Percentiles rank a stretch among this genome's conserved stretches.
These are phyloP conservation scores for Lasioglossum villosulum DNA, from an alignment of 2,888 invertebrate genomes.

Conservation along the genomic window DNA sequence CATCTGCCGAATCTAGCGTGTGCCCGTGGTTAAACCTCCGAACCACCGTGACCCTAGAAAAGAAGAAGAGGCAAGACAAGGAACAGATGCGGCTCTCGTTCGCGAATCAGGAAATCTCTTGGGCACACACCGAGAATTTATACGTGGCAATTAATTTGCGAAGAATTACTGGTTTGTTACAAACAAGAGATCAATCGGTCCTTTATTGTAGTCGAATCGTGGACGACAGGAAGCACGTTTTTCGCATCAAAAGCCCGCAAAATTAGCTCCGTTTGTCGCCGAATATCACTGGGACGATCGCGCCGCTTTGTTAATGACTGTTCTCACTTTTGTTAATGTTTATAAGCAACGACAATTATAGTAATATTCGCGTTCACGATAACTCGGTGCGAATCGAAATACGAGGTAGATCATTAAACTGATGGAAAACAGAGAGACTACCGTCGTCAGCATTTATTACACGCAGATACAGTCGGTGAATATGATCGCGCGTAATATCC, in stretches of 20 bases:
- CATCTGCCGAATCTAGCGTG: constrained; percentile 65
- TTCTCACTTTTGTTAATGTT: background rate
- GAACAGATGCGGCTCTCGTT: constrained; percentile 5
- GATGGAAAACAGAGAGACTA: background rate
- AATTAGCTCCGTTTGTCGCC: background rate
- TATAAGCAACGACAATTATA: background rate
- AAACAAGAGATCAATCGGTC: background rate
- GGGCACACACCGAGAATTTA: constrained; percentile 34
- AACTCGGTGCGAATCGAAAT: background rate
- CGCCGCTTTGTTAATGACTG: background rate
- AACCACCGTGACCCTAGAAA: constrained; percentile 23
- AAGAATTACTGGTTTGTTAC: background rate
- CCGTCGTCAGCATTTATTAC: constrained; percentile 1
- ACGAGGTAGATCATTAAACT: background rate
- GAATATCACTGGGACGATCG: background rate
- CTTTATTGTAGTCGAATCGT: background rate
- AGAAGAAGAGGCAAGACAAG: background rate
- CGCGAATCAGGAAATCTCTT: constrained; percentile 56
- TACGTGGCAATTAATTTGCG: background rate
- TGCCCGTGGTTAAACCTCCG: constrained; percentile 46
- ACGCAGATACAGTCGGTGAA: background rate
- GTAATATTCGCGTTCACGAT: background rate
- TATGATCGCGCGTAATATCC: background rate
- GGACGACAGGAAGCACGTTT: background rate
- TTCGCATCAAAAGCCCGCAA: background rate